phyloP scores from a whole-genome alignment of 2,113 vertebrate species.

The Chrysochloris asiatica region DNA sequence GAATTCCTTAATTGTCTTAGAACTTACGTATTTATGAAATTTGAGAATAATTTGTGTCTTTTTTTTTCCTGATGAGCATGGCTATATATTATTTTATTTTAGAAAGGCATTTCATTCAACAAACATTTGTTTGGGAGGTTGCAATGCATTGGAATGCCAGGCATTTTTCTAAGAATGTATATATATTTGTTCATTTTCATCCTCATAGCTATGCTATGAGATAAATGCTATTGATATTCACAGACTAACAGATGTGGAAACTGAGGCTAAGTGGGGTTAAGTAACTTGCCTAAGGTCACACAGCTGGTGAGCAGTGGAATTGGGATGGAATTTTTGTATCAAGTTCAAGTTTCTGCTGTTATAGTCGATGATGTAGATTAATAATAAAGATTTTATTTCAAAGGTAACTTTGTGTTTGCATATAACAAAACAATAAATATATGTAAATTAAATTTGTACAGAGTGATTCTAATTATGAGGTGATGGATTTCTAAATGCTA shows the following conservation, averaged over 20 bases:
- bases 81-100: neutral
- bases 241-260: neutral
- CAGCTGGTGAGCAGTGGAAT: neutral
- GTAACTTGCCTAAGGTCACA: neutral
- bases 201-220: neutral
- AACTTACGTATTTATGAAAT: neutral
- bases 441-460: neutral
- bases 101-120: neutral
- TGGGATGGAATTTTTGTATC: neutral
- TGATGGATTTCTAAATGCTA: neutral
- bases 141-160: neutral
- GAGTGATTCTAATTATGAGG: slow-evolving; percentile 10
- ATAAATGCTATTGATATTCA: neutral
- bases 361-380: neutral
- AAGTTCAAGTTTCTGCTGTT: neutral
- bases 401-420: slow-evolving; percentile 1
- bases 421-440: neutral
- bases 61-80: neutral
- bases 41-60: neutral
- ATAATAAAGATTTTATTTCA: neutral
- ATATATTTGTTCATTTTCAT: neutral
- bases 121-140: neutral
- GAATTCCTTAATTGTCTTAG: neutral
- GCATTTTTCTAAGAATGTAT: neutral
- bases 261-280: neutral